Base-by-base conservation (phyloP, 2,888 invertebrate genomes). In the Cerceris ruficornis region DNA sequence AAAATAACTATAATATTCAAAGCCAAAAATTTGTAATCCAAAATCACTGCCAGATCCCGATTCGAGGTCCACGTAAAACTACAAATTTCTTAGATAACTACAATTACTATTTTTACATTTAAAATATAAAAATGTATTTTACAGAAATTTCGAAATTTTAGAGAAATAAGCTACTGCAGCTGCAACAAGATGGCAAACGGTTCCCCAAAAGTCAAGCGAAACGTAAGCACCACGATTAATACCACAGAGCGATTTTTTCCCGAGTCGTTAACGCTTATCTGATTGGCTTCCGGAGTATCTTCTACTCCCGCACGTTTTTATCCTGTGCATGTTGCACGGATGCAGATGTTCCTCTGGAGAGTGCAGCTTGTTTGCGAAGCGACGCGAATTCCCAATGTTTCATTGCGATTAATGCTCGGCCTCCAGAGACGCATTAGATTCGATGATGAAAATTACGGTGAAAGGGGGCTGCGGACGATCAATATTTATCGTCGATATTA, bases 141-240 rank as follows among this genome's bases (percentile, higher is more conserved):
- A 28, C 1, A 28, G 28, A 28, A 28, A 4, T 9, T 7, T 7
- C 2, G 41, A 41, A 54, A 59, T 59, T 46, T 42, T 39, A 49
- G 66, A 49, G 50, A 66, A 74, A 70, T 77, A 77, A 62, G 68
- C 69, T 4, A 28, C 28, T 2, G 4, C 28, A 28, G 28, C 28
- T 28, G 28, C 28, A 28, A 28, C 28, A 28, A 28, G 28, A 28
- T 28, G 28, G 28, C 28, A 28, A 2, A 28, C 28, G 62, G 46
- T 69, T 41, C 57, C 14, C 43, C 46, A 55, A 57, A 75, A 72
- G 69, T 69, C 75, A 66, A 81, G 78, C 61, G 81, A 58, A 58
- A 71, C 66, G 71, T 71, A 74, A 81, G 78, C 75, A 79, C 60
- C 72, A 69, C 79, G 62, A 82, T 82, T 82, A 82, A 82, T 82